phyloP scores from a whole-genome alignment of 2,113 vertebrate species.

The Taurulus bubalis region DNA sequence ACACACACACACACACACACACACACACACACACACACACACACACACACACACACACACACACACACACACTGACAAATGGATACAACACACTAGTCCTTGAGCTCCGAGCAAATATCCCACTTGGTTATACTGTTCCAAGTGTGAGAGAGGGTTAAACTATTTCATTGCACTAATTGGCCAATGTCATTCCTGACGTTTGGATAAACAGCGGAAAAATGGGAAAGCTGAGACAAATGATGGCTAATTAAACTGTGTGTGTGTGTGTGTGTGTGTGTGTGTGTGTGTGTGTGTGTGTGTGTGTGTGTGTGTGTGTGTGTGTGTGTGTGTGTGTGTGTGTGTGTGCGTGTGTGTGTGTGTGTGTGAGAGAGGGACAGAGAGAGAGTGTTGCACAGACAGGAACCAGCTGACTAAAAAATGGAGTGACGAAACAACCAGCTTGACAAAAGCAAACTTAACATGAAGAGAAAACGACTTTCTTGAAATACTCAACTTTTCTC shows the following conservation, averaged over 20 bases:
- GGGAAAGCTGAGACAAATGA: slow-evolving; percentile 91
- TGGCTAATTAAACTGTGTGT: slow-evolving; percentile 91
- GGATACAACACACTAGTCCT: slow-evolving; percentile 38
- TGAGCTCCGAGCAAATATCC: slow-evolving; percentile 70
- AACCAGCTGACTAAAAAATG: slow-evolving; percentile 67
- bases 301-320: slow-evolving; percentile 72
- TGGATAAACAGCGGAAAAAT: slow-evolving; percentile 91
- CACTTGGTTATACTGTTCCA: slow-evolving; percentile 59
- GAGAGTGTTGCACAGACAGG: slow-evolving; percentile 28
- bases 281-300: slow-evolving; percentile 35
- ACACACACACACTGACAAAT: neutral
- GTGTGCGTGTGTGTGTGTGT: slow-evolving; percentile 26
- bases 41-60: slow-evolving; percentile 20
- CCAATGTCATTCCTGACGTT: slow-evolving; percentile 90
- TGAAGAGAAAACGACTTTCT: slow-evolving; percentile 29
- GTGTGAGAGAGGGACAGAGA: neutral
- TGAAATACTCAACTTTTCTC: slow-evolving; percentile 62
- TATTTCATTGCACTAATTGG: slow-evolving; percentile 94
- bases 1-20: slow-evolving; percentile 2
- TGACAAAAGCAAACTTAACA: slow-evolving; percentile 68
- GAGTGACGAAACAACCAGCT: slow-evolving; percentile 60
- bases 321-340: slow-evolving; percentile 12
- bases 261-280: slow-evolving; percentile 33
- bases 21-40: slow-evolving; percentile 22
- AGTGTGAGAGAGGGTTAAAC: slow-evolving; percentile 87